phyloP scores from a whole-genome alignment of 2,113 vertebrate genomes.

The Thamnaconus septentrionalis region DNA sequence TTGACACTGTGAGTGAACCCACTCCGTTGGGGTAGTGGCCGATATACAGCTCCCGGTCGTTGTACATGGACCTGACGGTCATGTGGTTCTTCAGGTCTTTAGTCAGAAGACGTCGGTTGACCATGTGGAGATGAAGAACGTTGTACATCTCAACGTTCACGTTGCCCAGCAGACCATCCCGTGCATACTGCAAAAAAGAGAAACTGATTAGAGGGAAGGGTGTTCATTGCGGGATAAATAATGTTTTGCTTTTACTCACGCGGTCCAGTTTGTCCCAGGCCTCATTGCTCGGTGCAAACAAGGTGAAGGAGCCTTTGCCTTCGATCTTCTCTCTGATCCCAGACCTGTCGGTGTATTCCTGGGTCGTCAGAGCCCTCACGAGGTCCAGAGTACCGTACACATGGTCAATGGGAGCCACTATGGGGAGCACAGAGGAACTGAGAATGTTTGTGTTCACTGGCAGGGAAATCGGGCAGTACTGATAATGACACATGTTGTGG shows the following conservation, averaged over 20 bases:
- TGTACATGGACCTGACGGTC: constrained; percentile 85
- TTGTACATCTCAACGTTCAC: constrained; percentile 89
- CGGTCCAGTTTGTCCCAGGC: constrained; percentile 85
- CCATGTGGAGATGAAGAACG: constrained; percentile 89
- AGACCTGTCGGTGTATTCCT: constrained; percentile 83
- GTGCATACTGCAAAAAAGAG: constrained; percentile 71
- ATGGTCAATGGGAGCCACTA: constrained; percentile 93
- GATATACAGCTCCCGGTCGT: constrained; percentile 82
- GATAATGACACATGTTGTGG: not conserved
- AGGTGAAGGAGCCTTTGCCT: constrained; percentile 87
- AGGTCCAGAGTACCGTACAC: constrained; percentile 90
- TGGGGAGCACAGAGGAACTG: not conserved
- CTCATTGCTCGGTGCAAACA: constrained; percentile 93
- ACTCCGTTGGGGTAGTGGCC: constrained; percentile 97
- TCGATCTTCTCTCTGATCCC: constrained; percentile 86
- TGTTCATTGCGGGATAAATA: not conserved
- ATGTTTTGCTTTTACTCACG: constrained; percentile 75
- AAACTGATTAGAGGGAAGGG: not conserved
- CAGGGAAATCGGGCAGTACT: not conserved
- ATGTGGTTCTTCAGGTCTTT: constrained; percentile 93
- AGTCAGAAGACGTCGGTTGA: constrained; percentile 86
- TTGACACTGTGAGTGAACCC: constrained; percentile 42
- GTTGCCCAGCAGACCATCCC: constrained; percentile 81
- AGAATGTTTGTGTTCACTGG: not conserved
- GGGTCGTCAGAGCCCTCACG: constrained; percentile 82